phyloP scores from a whole-genome alignment of 2,888 invertebrate species.

The Muscina levida region DNA sequence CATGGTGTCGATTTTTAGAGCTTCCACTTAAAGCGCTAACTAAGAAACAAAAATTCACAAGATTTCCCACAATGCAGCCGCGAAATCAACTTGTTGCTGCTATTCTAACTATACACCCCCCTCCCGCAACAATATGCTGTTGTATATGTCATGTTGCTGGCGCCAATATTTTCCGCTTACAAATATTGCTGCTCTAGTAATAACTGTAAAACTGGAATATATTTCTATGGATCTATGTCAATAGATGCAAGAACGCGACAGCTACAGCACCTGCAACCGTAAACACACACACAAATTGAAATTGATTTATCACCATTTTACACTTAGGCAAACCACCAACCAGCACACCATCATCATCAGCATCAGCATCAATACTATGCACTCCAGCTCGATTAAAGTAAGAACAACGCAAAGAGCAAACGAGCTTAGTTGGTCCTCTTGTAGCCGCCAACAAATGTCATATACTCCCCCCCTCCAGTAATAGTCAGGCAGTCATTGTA shows the following conservation, averaged over 20 bases:
- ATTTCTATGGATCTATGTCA: neutral
- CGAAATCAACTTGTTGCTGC: too few relatives aligned
- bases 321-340: too few relatives aligned
- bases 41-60: too few relatives aligned
- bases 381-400: neutral
- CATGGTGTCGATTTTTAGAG: too few relatives aligned
- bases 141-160: neutral
- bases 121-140: too few relatives aligned
- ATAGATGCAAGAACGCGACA: slow-evolving; percentile 13
- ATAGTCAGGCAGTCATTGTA: neutral
- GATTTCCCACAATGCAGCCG: too few relatives aligned
- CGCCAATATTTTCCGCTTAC: slow-evolving; percentile 5
- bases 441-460: neutral
- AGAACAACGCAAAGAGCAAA: neutral
- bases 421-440: neutral
- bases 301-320: slow-evolving; percentile 40
- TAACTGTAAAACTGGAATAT: slow-evolving; percentile 8
- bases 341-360: too few relatives aligned
- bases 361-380: neutral
- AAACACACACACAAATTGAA: slow-evolving; percentile 34
- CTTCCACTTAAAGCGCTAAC: too few relatives aligned
- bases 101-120: too few relatives aligned
- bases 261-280: slow-evolving; percentile 54
- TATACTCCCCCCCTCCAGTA: neutral
- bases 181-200: neutral